Evolutionary conservation across 2,888 invertebrate species (phyloP), one percentile per base, ranked within the genome.

Genomic region (Prenolepis imparis): DNA sequence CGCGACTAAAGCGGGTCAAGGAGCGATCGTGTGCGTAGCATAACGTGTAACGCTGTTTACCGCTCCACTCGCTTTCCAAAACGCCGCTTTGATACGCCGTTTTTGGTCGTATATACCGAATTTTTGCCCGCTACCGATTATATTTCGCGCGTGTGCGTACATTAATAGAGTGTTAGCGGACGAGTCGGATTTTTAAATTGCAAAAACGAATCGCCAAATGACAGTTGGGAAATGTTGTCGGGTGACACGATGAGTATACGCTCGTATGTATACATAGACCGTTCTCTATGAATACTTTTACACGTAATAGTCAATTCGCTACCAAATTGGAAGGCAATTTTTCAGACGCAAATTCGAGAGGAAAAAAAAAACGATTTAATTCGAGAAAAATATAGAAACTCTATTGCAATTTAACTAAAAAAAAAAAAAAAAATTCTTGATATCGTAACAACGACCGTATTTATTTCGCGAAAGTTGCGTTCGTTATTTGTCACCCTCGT

Each of bases 1-100:
- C 44, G 12, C 24, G 36, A 70, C 70, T 80, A 59, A 70, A 78
- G 57, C 70, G 57, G 70, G 78, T 70, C 78, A 78, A 80, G 78
- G 78, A 64, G 78, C 59, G 78, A 80, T 80, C 70, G 78, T 68
- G 78, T 70, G n/a, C n/a, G 78, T 68, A 78, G 32, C 32, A 32
- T 70, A 70, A 44, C 59, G 78, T 70, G 44, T 59, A 68, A 78
- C 70, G 32, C 70, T 70, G 59, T 80, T 70, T 70, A 80, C 18
- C 78, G 78, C 39, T 36, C 57, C 70, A 36, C 44, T 70, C 32
- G 78, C 12, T 36, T 70, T 36, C 44, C 59, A 61, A 78, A 78
- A 70, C 44, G 28, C n/a, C 57, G 15, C 18, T 52, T 52, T 64
- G 55, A 55, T 39, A 39, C 24, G 66, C 55, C 39, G 67, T 57